phyloP scores from a whole-genome alignment of 2,888 invertebrate genomes.

The Drosophila conformis region DNA sequence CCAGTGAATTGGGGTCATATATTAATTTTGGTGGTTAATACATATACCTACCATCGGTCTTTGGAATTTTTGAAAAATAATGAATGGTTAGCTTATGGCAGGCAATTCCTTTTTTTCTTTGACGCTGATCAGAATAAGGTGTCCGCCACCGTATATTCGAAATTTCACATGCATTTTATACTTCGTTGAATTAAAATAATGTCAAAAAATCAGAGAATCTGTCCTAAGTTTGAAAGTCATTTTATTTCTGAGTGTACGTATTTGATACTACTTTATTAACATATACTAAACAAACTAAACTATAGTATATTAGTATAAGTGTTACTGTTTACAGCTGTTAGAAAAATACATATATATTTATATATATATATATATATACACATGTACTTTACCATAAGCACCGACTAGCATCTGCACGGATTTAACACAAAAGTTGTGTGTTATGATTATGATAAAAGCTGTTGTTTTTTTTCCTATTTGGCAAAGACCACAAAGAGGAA shows the following conservation, averaged over 20 bases:
- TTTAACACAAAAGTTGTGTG: conserved; percentile 63
- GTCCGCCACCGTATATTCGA: no score
- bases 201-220: not conserved
- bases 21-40: no score
- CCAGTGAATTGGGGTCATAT: no score
- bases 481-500: conserved; percentile 10
- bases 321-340: not conserved
- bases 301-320: not conserved
- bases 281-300: not conserved
- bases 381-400: not conserved
- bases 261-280: not conserved
- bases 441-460: conserved; percentile 75
- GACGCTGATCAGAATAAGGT: no score
- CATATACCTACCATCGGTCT: no score
- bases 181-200: not conserved
- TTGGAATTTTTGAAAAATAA: no score
- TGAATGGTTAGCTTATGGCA: no score
- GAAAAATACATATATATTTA: not conserved
- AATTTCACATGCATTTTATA: no score
- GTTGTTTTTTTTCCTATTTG: conserved; percentile 25
- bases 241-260: not conserved
- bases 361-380: not conserved
- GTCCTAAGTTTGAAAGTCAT: not conserved
- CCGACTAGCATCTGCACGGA: conserved; percentile 35
- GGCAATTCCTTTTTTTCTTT: no score